Conservation (phyloP, 2,113 vertebrate genomes). For the Engraulis encrasicolus region DNA sequence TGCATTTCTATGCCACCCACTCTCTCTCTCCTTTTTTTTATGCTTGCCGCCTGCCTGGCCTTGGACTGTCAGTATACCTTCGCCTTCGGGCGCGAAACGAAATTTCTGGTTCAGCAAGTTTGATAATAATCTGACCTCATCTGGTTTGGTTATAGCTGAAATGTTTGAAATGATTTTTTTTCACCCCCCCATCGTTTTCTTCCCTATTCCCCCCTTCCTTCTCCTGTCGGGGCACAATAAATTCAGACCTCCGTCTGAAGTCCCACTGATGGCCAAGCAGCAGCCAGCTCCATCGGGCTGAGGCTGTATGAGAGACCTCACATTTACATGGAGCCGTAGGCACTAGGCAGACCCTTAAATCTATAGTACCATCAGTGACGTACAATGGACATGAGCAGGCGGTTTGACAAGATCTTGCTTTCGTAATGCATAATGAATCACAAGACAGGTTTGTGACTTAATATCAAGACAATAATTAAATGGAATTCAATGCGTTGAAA, state of each 20-base stretch:
- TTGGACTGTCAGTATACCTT: slow-evolving; percentile 76
- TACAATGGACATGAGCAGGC: background rate
- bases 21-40: slow-evolving; percentile 55
- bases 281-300: background rate
- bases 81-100: slow-evolving; percentile 67
- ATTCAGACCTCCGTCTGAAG: background rate
- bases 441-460: background rate
- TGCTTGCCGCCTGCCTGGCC: slow-evolving; percentile 73
- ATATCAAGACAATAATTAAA: no score
- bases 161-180: background rate
- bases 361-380: background rate
- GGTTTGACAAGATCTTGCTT: background rate
- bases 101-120: slow-evolving; percentile 79
- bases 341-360: background rate
- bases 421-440: background rate
- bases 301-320: background rate
- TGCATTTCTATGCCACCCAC: slow-evolving; percentile 60
- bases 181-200: no score
- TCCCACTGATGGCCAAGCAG: background rate
- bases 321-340: background rate
- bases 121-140: slow-evolving; percentile 79
- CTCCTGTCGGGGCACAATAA: background rate
- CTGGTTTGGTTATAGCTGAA: slow-evolving; percentile 61
- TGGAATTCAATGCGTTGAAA: no score
- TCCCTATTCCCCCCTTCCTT: no score